phyloP scores from a whole-genome alignment of 2,113 vertebrate species.

The Cryptoleucopteryx plumbea region DNA sequence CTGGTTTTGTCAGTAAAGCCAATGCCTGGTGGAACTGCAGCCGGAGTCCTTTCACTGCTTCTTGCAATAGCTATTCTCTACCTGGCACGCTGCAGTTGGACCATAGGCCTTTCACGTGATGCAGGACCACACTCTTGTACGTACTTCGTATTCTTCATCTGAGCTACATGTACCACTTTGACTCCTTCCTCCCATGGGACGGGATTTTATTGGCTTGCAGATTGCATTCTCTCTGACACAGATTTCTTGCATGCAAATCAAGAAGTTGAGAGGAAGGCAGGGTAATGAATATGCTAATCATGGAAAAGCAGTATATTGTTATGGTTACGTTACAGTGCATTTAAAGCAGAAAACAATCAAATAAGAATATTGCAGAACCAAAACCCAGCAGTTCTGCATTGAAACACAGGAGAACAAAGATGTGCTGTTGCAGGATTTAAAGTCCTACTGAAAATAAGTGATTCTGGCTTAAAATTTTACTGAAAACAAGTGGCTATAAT shows the following conservation, averaged over 20 bases:
- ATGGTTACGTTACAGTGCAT: not conserved
- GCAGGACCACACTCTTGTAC: not conserved
- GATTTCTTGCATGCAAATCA: conserved; percentile 44
- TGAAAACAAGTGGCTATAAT: not conserved
- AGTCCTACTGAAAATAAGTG: not conserved
- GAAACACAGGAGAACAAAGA: not conserved
- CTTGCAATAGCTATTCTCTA: not conserved
- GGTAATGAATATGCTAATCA: conserved; percentile 29
- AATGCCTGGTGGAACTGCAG: not conserved
- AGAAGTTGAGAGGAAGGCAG: conserved; percentile 7
- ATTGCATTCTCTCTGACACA: not conserved
- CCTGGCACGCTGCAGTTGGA: not conserved
- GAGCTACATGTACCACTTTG: not conserved
- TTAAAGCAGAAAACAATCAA: not conserved
- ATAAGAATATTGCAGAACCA: not conserved
- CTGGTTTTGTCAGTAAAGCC: not conserved
- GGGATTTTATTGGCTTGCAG: not conserved
- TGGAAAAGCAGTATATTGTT: not conserved
- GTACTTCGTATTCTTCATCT: not conserved
- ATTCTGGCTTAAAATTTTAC: not conserved
- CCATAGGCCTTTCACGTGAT: not conserved
- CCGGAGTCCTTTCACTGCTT: not conserved
- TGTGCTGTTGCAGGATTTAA: not conserved
- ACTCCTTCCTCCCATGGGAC: not conserved
- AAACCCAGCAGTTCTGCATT: not conserved